phyloP scores from a whole-genome alignment of 2,113 vertebrate species.

The Scopus umbretta region DNA sequence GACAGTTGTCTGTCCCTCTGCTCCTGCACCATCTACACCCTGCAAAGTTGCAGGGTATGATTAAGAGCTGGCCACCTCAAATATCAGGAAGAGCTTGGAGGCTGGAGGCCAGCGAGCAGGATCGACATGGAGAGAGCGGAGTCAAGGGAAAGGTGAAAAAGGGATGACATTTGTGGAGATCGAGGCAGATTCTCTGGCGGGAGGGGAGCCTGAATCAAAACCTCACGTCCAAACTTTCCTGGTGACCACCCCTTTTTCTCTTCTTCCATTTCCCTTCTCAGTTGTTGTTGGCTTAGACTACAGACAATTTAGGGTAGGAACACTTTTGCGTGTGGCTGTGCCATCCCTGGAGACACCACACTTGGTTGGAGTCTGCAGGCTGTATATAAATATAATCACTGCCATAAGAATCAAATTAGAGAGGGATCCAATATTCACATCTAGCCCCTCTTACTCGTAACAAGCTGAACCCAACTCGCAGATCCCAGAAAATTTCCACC shows the following conservation, averaged over 20 bases:
- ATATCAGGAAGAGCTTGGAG: neutral
- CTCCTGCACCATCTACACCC: neutral
- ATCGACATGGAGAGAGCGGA: neutral
- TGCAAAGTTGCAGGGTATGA: accelerated
- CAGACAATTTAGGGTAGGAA: conserved; percentile 50
- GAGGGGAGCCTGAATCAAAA: neutral
- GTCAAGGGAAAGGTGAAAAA: neutral
- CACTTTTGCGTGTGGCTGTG: conserved; percentile 55
- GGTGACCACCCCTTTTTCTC: conserved; percentile 44
- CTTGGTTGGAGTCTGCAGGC: conserved; percentile 53
- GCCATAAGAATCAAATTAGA: conserved; percentile 62
- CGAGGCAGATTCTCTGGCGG: neutral
- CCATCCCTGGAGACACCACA: conserved; percentile 54
- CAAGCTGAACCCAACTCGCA: conserved; percentile 33
- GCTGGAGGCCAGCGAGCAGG: neutral
- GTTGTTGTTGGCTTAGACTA: conserved; percentile 59
- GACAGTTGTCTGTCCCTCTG: neutral
- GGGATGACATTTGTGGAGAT: neutral
- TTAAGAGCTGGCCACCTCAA: neutral
- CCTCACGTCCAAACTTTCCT: neutral
- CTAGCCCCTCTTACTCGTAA: conserved; percentile 18
- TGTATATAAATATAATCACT: conserved; percentile 60
- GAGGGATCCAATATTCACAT: conserved; percentile 51
- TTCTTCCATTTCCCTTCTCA: conserved; percentile 53
- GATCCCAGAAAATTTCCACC: conserved; percentile 56